Percentiles rank a stretch among this genome's conserved stretches.
Evolutionary conservation across 1,140 invertebrate species (phyloP).

Genomic region (Euwallacea similis): DNA sequence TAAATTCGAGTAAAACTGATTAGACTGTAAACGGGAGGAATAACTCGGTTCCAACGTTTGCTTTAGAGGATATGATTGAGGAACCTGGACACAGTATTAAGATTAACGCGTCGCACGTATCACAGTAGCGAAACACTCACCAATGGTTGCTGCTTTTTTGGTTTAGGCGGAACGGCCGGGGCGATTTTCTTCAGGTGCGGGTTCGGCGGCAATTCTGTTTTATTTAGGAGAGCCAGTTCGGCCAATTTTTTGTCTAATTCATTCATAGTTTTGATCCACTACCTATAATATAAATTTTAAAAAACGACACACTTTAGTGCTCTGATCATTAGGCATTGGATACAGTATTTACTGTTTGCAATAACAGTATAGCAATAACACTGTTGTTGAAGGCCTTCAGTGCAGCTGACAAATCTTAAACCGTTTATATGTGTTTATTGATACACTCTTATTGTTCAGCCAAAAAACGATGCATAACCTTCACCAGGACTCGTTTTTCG

Average conservation of each 20-base stretch:
- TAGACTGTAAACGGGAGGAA: slow-evolving; percentile 52
- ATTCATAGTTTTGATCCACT: slow-evolving; percentile 53
- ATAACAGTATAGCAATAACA: no score
- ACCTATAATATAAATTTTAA: no score
- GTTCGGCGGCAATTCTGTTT: slow-evolving; percentile 58
- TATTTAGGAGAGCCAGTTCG: slow-evolving; percentile 60
- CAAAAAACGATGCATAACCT: no score
- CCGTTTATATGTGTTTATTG: no score
- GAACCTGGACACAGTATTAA: slow-evolving; percentile 42
- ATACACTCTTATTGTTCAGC: no score
- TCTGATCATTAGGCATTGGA: no score
- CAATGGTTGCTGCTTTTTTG: slow-evolving; percentile 72
- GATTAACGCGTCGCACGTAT: not conserved
- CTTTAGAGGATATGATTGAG: slow-evolving; percentile 52
- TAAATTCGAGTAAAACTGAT: slow-evolving; percentile 47
- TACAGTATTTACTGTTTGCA: no score
- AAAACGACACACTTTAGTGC: no score
- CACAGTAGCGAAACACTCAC: slow-evolving; percentile 50
- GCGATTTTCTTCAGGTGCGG: slow-evolving; percentile 67
- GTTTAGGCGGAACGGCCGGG: slow-evolving; percentile 78
- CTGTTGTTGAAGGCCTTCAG: no score
- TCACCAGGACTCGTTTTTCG: no score
- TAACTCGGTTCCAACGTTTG: slow-evolving; percentile 54
- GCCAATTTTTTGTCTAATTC: slow-evolving; percentile 61
- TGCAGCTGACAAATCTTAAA: no score